phyloP scores from a whole-genome alignment of 2,888 invertebrate genomes.

The Tenthredo mesomela region DNA sequence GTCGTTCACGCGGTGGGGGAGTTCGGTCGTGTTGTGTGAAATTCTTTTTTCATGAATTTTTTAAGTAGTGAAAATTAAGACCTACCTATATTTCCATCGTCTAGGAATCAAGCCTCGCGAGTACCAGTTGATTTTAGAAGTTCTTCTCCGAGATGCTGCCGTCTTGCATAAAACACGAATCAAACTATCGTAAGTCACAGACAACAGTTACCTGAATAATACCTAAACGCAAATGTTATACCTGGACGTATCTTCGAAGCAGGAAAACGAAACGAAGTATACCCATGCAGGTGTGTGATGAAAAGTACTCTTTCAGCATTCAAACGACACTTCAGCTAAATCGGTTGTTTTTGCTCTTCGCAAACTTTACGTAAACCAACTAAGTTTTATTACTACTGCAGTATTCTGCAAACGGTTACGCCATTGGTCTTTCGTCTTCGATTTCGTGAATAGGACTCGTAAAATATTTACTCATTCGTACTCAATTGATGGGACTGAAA shows the following conservation, averaged over 20 bases:
- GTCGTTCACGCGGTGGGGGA: neutral
- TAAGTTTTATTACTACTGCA: neutral
- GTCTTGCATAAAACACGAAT: constrained; percentile 44
- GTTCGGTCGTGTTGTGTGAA: neutral
- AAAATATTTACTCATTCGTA: neutral
- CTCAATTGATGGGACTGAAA: neutral
- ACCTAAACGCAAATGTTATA: neutral
- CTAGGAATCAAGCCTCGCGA: constrained; percentile 51
- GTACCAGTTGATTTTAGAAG: constrained; percentile 58
- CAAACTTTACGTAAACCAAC: neutral
- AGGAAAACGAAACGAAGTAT: neutral
- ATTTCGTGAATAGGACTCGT: neutral
- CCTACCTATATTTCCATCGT: neutral
- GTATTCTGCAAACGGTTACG: neutral
- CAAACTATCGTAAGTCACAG: constrained; percentile 38
- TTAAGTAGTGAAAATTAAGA: neutral
- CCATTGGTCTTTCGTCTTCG: neutral
- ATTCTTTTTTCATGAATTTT: neutral
- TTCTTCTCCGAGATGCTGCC: constrained; percentile 57
- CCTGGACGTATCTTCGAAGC: neutral
- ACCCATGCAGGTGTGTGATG: neutral
- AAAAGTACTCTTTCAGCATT: neutral
- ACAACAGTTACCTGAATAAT: neutral
- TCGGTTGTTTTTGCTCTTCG: neutral
- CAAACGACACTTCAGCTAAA: neutral